phyloP scores from a whole-genome alignment of 2,888 invertebrate species.

The Brachyopa scutellaris region DNA sequence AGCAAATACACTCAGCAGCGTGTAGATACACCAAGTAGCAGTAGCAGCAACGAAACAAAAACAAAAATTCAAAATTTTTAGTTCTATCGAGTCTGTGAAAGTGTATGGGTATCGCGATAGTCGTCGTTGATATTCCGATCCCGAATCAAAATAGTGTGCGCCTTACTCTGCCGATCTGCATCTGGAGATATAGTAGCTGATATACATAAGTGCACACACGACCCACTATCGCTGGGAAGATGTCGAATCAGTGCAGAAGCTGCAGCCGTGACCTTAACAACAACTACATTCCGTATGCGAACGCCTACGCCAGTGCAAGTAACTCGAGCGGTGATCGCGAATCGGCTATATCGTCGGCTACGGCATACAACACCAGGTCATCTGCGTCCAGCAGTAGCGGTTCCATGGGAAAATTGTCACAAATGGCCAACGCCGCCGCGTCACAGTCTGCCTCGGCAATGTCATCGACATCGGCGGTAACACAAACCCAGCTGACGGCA shows the following conservation, averaged over 20 bases:
- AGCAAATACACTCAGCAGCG: constrained; percentile 59
- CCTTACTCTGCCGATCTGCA: background rate
- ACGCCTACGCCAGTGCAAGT: constrained; percentile 80
- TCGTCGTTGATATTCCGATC: constrained; percentile 14
- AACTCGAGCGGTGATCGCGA: constrained; percentile 80
- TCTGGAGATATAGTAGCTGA: background rate
- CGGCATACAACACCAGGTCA: constrained; percentile 74
- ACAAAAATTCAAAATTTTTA: constrained; percentile 78
- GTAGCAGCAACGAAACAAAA: constrained; percentile 75
- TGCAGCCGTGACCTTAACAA: constrained; percentile 82
- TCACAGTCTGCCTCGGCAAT: constrained; percentile 72
- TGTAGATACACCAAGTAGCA: constrained; percentile 64
- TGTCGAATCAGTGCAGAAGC: constrained; percentile 82
- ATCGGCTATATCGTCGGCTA: constrained; percentile 58
- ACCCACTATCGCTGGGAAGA: no score
- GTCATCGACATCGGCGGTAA: constrained; percentile 64
- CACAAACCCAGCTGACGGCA: constrained; percentile 85
- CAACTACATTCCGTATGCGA: constrained; percentile 81
- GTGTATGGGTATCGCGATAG: constrained; percentile 76
- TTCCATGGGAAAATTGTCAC: constrained; percentile 70
- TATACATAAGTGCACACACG: background rate
- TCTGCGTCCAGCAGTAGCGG: constrained; percentile 48
- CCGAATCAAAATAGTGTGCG: no score
- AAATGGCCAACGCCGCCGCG: constrained; percentile 54
- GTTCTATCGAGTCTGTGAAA: constrained; percentile 81